These are phyloP conservation scores for Azemiops feae DNA, from an alignment of 2,113 vertebrate species.

Conservation along the genomic window DNA sequence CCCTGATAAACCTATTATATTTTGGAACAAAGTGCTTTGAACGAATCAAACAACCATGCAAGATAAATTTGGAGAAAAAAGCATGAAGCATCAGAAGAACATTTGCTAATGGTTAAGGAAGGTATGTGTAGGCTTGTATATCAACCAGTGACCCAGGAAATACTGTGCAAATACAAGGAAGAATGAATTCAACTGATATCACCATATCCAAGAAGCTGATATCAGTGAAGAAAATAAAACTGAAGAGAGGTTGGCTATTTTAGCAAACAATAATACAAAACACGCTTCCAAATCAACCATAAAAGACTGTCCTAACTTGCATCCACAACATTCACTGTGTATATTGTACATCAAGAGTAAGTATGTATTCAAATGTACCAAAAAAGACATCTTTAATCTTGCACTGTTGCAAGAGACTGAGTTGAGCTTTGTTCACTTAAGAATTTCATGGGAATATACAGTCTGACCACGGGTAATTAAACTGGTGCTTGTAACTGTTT, in stretches of 20 bases:
- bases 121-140: background rate
- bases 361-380: background rate
- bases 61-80: background rate
- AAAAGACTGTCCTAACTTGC: background rate
- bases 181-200: background rate
- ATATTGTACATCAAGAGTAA: background rate
- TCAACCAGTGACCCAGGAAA: background rate
- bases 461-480: background rate
- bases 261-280: background rate
- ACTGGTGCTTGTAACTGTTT: background rate
- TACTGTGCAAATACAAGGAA: background rate
- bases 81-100: background rate
- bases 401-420: background rate
- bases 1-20: background rate
- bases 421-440: background rate
- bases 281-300: background rate
- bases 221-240: background rate
- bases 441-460: background rate
- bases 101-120: background rate
- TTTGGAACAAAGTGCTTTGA: background rate
- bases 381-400: background rate
- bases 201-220: background rate
- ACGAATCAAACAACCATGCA: background rate
- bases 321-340: background rate
- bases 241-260: background rate